Conservation (phyloP, 2,113 vertebrate genomes). For the Calyptomena viridis region DNA sequence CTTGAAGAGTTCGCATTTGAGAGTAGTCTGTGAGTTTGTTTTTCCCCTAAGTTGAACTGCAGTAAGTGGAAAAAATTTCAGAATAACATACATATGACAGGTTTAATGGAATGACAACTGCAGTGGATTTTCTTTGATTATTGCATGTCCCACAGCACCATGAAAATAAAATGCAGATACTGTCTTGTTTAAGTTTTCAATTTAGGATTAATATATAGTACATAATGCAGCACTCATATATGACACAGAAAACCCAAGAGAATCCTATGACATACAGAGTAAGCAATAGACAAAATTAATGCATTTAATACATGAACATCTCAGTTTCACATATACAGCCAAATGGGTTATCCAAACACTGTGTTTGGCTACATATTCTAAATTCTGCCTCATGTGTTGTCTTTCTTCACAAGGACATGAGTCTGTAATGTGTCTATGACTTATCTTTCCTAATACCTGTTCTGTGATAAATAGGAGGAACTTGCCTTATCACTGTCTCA, state of each 20-base stretch:
- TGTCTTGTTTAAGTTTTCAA: not conserved
- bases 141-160: not conserved
- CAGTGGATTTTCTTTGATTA: not conserved
- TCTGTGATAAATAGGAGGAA: not conserved
- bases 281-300: not conserved
- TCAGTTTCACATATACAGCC: not conserved
- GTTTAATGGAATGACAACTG: not conserved
- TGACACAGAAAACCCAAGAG: not conserved
- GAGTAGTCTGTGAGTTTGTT: not conserved
- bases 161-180: not conserved
- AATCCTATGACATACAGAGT: not conserved
- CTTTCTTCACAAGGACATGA: not conserved
- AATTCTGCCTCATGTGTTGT: not conserved
- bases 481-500: not conserved
- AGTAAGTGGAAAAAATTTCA: not conserved
- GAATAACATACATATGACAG: not conserved
- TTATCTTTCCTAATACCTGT: not conserved
- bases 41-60: not conserved
- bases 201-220: not conserved
- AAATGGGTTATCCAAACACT: not conserved
- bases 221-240: not conserved
- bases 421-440: not conserved
- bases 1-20: constrained; percentile 1
- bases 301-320: not conserved
- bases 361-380: not conserved